Evolutionary conservation across 2,888 invertebrate species (phyloP), one percentile per base, ranked within the genome.

Genomic region (Caenorhabditis drosophilae): DNA sequence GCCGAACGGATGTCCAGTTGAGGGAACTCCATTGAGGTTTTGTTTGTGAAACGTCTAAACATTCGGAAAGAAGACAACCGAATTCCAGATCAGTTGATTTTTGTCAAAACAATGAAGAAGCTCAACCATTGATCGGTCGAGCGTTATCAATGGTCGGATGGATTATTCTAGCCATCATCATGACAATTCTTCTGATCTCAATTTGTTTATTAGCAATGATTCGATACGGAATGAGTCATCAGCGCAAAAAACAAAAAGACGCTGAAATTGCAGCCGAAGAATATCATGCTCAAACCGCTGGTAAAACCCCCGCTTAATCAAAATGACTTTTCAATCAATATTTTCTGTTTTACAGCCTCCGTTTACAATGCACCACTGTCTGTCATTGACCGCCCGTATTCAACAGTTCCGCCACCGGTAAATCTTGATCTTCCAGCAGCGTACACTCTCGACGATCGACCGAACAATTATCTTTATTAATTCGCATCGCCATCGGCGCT

Each of bases 121-220:
- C 75, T 31, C 68, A 76, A 59, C 76, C 79, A 9, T 59, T 79
- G 41, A 67, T 72, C 41, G 78, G 76, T 40, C 68, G 68, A 46
- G 79, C 82, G 31, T 66, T 81, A 12, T 75, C 74, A 7, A 68
- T 83, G 53, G 79, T 81, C 36, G 79, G 80, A 54, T 83, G 83
- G 83, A 83, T 83, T 61, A 83, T 83, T 51, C 53, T 68, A 82
- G 82, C 81, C 18, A 75, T 83, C 23, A 83, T 83, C 59, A 76
- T 83, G 78, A 79, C 80, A 16, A 82, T 83, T 51, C 67, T 83
- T 36, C 49, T 76, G 49, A 79, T 80, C 51, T 70, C 75, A 47
- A 83, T 83, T 53, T 83, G 80, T 45, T 66, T 83, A 45, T 66
- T 83, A 71, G 82, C 80, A 7, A 59, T 83, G 53, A 74, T 83